These are phyloP conservation scores for Plestiodon gilberti DNA, from an alignment of 2,113 vertebrate genomes.

Conservation along the genomic window DNA sequence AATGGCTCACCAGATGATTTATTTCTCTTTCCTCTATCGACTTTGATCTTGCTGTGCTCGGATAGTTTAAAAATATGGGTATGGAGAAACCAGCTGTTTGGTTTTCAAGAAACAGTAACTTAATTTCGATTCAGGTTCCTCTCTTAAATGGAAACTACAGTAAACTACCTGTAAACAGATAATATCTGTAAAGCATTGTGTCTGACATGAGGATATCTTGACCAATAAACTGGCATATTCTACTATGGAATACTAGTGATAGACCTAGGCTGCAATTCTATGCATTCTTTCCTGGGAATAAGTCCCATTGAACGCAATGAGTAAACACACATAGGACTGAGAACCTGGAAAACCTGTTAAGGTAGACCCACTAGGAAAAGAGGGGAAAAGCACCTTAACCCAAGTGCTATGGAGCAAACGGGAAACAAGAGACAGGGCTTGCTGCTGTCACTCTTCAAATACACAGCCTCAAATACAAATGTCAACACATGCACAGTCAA, in stretches of 20 bases:
- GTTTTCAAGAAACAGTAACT: constrained; percentile 46
- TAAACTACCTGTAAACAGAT: background rate
- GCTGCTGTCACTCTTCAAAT: background rate
- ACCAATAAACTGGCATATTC: background rate
- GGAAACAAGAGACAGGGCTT: background rate
- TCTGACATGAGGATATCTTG: background rate
- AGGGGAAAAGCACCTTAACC: background rate
- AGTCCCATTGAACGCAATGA: too few species aligned
- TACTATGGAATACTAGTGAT: background rate
- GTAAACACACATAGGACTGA: too few species aligned
- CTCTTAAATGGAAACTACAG: background rate
- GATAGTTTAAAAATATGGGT: constrained; percentile 65
- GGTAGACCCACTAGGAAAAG: background rate
- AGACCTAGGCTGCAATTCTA: background rate
- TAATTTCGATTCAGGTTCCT: constrained; percentile 55
- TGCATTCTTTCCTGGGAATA: too few species aligned
- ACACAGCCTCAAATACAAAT: too few species aligned
- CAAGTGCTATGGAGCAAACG: background rate
- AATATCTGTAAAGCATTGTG: background rate
- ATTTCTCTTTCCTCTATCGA: constrained; percentile 70
- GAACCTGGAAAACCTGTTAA: background rate
- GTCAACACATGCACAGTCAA: too few species aligned
- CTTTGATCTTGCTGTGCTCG: constrained; percentile 58
- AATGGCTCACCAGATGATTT: constrained; percentile 67
- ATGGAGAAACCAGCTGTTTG: constrained; percentile 52